A percentile compares a stretch with the other conserved stretches of the same genome.
These are phyloP conservation scores for Drosophila limbata DNA, from an alignment of 2,888 invertebrate species.

Conservation along the genomic window DNA sequence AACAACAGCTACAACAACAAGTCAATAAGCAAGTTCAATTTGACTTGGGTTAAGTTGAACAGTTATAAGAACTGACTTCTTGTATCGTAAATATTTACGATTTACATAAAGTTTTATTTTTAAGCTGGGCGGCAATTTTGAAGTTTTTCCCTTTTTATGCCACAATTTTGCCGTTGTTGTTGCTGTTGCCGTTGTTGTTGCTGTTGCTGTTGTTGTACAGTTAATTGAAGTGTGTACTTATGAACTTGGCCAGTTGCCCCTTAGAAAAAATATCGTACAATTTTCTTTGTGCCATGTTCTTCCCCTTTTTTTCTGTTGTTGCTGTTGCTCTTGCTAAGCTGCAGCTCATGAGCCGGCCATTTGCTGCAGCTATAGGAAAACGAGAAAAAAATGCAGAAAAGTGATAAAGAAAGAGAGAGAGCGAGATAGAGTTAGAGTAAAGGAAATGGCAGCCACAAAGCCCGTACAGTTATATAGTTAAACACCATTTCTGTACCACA, in stretches of 20 bases:
- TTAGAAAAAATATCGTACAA: slow-evolving; percentile 2
- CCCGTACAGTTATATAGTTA: slow-evolving; percentile 25
- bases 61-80: slow-evolving; percentile 36
- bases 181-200: slow-evolving; percentile 4
- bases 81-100: slow-evolving; percentile 63
- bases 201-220: slow-evolving; percentile 41
- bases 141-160: slow-evolving; percentile 30
- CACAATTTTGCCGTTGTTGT: neutral
- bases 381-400: neutral
- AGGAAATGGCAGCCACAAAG: slow-evolving; percentile 22
- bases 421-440: neutral
- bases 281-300: neutral
- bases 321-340: slow-evolving; percentile 34
- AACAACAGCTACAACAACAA: slow-evolving; percentile 22
- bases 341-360: slow-evolving; percentile 46
- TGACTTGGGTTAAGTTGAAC: slow-evolving; percentile 34
- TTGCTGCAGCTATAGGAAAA: slow-evolving; percentile 39
- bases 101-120: slow-evolving; percentile 59
- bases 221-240: slow-evolving; percentile 74
- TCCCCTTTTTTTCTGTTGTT: neutral
- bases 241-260: slow-evolving; percentile 48
- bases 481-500: slow-evolving; percentile 11
- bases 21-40: slow-evolving; percentile 43
- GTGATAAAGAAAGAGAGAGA: neutral
- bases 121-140: slow-evolving; percentile 30